Percentiles rank a stretch among this genome's conserved stretches.
phyloP scores from a whole-genome alignment of 2,797 vertebrate species.

The Alfaro cultratus region DNA sequence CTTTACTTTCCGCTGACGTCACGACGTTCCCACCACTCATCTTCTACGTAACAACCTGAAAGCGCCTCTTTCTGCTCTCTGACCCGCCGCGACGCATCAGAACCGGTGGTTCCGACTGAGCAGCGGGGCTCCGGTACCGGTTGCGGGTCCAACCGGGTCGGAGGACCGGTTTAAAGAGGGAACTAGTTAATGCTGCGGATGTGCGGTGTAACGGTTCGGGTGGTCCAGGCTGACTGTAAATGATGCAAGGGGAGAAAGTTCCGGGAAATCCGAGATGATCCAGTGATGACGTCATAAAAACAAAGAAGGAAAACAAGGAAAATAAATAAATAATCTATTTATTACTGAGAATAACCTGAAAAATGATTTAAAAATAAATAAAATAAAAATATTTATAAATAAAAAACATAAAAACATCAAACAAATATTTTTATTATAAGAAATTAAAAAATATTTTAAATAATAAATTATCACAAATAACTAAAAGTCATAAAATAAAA shows the following conservation, averaged over 20 bases:
- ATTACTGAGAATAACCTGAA: neutral
- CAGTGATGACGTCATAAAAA: slow-evolving; percentile 16
- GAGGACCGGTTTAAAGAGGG: fast-evolving
- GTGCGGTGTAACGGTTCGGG: neutral
- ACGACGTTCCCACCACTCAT: slow-evolving; percentile 27
- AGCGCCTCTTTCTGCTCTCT: fast-evolving
- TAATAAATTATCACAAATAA: neutral
- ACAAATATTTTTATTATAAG: neutral
- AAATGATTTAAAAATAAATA: neutral
- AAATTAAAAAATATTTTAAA: neutral
- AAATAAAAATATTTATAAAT: neutral
- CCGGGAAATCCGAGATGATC: slow-evolving; percentile 33
- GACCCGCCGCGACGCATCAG: neutral
- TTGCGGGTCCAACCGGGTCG: fast-evolving
- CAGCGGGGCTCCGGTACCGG: neutral
- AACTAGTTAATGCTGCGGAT: slow-evolving; percentile 36
- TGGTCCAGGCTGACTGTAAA: slow-evolving; percentile 45
- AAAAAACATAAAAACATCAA: neutral
- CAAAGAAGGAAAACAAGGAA: neutral
- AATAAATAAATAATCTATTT: neutral
- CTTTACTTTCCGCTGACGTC: slow-evolving; percentile 18
- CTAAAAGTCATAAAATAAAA: neutral
- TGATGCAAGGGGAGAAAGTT: slow-evolving; percentile 49
- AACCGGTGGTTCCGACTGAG: fast-evolving
- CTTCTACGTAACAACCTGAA: neutral